A percentile compares a stretch with the other conserved stretches of the same genome.
phyloP scores from a whole-genome alignment of 2,797 vertebrate genomes.

The Natrix natrix region DNA sequence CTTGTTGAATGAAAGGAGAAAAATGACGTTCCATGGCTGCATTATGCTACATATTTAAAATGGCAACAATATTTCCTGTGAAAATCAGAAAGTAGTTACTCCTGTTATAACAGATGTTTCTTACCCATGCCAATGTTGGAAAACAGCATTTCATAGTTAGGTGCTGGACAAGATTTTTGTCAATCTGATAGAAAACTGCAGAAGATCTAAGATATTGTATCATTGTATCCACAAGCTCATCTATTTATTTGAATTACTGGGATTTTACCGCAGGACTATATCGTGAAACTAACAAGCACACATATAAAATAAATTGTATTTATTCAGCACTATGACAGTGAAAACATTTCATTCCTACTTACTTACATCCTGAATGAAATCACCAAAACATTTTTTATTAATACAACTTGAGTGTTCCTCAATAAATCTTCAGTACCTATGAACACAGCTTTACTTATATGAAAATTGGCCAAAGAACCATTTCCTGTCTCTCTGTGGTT shows the following conservation, averaged over 20 bases:
- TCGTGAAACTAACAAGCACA: neutral
- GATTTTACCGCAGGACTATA: neutral
- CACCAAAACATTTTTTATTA: neutral
- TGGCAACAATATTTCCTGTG: neutral
- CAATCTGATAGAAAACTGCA: neutral
- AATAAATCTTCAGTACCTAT: slow-evolving; percentile 33
- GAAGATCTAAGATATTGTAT: neutral
- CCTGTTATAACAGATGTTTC: neutral
- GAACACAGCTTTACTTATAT: slow-evolving; percentile 40
- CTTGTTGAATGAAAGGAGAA: neutral
- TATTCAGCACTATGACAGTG: neutral
- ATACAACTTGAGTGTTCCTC: neutral
- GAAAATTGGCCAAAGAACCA: slow-evolving; percentile 36
- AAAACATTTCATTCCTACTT: neutral
- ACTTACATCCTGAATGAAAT: neutral
- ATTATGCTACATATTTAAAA: neutral
- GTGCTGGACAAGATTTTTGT: neutral
- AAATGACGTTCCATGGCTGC: neutral
- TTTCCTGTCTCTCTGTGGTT: neutral
- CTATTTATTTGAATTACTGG: neutral
- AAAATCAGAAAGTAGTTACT: neutral
- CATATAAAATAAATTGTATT: neutral
- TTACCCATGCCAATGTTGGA: neutral
- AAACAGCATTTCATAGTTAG: neutral
- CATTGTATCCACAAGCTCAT: neutral